Conservation (phyloP, 2,113 vertebrate genomes). For the Oryctolagus cuniculus region mOryCun1.1 NC_091433.1:10141001-10141500, state of each 20-base stretch:
- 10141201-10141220: slow-evolving; percentile 30
- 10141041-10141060: background rate
- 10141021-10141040: background rate
- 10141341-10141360: background rate
- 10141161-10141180: background rate
- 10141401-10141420: slow-evolving; percentile 7
- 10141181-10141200: background rate
- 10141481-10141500: background rate
- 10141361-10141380: slow-evolving; percentile 11
- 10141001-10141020: slow-evolving; percentile 18
- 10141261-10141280: background rate
- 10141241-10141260: slow-evolving; percentile 19
- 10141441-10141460: background rate
- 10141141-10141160: slow-evolving; percentile 32
- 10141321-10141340: background rate
- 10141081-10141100: slow-evolving; percentile 7
- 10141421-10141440: background rate
- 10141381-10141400: background rate
- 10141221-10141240: slow-evolving; percentile 21
- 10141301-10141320: background rate
- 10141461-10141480: background rate
- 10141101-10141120: slow-evolving; percentile 18
- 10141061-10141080: background rate
- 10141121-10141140: slow-evolving; percentile 7
- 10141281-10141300: background rate